Base-by-base conservation (phyloP, 2,888 invertebrate genomes). In the Seladonia tumulorum region DNA sequence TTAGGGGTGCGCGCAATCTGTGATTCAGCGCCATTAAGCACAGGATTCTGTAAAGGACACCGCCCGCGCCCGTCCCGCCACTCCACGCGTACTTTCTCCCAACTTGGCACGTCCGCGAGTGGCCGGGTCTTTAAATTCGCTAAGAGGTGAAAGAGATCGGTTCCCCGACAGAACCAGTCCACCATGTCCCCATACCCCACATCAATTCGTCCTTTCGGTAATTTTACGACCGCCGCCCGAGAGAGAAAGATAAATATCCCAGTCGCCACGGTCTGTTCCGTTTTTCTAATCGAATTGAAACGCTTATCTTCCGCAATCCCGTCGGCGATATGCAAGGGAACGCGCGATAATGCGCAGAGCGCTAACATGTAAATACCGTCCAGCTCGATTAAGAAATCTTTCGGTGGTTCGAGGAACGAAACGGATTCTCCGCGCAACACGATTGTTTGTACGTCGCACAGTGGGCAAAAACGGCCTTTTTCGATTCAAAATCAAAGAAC, bases 21-120 rank as follows among this genome's bases (percentile, higher is more conserved):
- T 94, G 95, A 95, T 95, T 95, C 95, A 95, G 94, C 95, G 92
- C 95, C 94, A 94, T 94, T 95, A 95, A 95, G 93, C 94, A 94
- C 94, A 93, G 93, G 91, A 93, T 94, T 93, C 93, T 93, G 92
- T 92, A 92, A 94, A 93, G 93, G 92, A 91, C 80, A 86, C 63
- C 66, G 79, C 68, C 5, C 49, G 7, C 1, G 5, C 25, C 5
- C 25, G 14, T 5, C 7, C 53, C 53, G 53, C 53, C 53, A 22
- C 8, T 53, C 53, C 85, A 88, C 77, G 66, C 88, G 90, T 87
- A 91, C 89, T 93, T 91, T 91, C 91, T 90, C 90, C 86, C 86
- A 92, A 93, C 92, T 93, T 93, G 92, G 92, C 92, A 92, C 90
- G 91, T 92, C 89, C 90, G 87, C 80, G 90, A 90, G 87, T 87